phyloP scores from a whole-genome alignment of 2,888 invertebrate species.

The Chironomus tentans region DNA sequence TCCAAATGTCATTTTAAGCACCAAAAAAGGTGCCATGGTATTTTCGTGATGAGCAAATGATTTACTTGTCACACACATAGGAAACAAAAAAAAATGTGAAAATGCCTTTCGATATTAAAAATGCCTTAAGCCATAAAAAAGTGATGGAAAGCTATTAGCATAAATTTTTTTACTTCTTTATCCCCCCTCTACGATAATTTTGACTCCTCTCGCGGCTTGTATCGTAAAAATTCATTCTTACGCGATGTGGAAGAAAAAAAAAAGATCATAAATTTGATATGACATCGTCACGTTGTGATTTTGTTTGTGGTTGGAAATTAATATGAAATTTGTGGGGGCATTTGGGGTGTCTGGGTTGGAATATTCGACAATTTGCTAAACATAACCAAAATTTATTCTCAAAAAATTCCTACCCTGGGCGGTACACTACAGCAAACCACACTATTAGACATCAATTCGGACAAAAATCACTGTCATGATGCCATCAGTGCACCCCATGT shows the following conservation, averaged over 20 bases:
- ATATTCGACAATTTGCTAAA: no score
- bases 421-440: no score
- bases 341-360: no score
- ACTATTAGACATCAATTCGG: no score
- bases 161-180: conserved; percentile 11
- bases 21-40: not conserved
- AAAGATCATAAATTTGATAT: conserved; percentile 14
- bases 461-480: no score
- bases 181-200: not conserved
- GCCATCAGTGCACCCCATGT: no score
- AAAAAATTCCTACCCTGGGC: no score
- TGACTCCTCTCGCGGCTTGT: no score
- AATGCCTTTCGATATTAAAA: conserved; percentile 15
- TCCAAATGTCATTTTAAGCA: conserved; percentile 14
- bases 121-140: conserved; percentile 20
- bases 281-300: conserved; percentile 23
- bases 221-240: conserved; percentile 13
- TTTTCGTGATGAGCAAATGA: conserved; percentile 16
- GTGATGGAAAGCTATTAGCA: conserved; percentile 26
- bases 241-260: not conserved
- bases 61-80: conserved; percentile 9
- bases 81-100: not conserved
- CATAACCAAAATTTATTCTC: no score
- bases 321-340: no score
- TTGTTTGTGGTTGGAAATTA: not conserved